A percentile compares a stretch with the other conserved stretches of the same genome.
These are phyloP conservation scores for Cirrhinus molitorella DNA, from an alignment of 2,797 vertebrate genomes.

Conservation along the genomic window DNA sequence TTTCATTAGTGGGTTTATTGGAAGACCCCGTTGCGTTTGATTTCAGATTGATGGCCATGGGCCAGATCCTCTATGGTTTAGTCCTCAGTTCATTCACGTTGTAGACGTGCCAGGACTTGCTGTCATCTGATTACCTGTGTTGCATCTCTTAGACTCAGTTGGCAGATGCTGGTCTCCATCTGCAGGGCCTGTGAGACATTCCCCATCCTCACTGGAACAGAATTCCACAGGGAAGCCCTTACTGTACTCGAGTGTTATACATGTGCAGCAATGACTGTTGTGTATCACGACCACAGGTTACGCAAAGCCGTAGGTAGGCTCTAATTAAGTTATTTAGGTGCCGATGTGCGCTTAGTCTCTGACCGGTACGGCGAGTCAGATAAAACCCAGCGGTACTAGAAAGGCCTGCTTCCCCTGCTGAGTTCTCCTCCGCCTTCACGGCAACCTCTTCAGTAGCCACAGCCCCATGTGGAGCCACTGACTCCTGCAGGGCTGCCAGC, in stretches of 20 bases:
- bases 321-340: background rate
- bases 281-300: background rate
- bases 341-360: background rate
- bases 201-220: slow-evolving; percentile 20
- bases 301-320: background rate
- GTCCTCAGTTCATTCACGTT: slow-evolving; percentile 26
- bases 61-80: slow-evolving; percentile 38
- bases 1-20: slow-evolving; percentile 16
- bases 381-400: slow-evolving; percentile 35
- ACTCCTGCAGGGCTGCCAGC: slow-evolving; percentile 69
- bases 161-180: slow-evolving; percentile 49
- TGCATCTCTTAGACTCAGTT: slow-evolving; percentile 42
- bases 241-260: slow-evolving; percentile 23
- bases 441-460: slow-evolving; percentile 55
- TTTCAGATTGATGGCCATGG: background rate
- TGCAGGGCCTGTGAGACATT: slow-evolving; percentile 37
- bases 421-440: slow-evolving; percentile 52
- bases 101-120: slow-evolving; percentile 34
- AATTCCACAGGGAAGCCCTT: slow-evolving; percentile 47
- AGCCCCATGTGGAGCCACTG: slow-evolving; percentile 55
- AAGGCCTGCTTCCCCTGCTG: slow-evolving; percentile 53
- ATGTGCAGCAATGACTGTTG: background rate
- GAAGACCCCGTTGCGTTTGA: background rate
- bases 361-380: background rate
- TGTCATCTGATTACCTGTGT: slow-evolving; percentile 45